Evolutionary conservation across 2,888 invertebrate genomes (phyloP).

Genomic region (Salticus scenicus): DNA sequence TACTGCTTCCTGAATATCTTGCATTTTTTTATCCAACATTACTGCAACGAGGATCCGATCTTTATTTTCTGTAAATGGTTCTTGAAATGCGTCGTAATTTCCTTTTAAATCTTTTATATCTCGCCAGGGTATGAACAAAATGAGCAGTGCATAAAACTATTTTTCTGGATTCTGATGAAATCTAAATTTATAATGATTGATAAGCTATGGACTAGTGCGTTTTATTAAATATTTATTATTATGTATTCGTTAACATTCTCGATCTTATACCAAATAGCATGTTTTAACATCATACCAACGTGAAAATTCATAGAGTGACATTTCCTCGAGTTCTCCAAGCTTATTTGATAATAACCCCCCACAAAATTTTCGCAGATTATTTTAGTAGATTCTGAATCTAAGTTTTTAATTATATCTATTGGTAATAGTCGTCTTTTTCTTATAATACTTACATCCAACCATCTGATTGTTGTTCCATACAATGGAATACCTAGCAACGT

Average conservation of each 20-base stretch:
- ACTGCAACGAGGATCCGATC: background rate
- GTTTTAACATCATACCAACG: background rate
- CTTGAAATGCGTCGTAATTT: background rate
- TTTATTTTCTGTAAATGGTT: background rate
- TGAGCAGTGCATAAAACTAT: background rate
- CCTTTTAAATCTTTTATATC: background rate
- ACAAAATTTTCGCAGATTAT: background rate
- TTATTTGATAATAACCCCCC: background rate
- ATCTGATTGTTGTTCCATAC: background rate
- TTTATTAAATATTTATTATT: background rate
- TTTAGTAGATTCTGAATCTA: background rate
- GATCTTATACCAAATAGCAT: background rate
- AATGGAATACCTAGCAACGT: background rate
- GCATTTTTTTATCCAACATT: background rate
- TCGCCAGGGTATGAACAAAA: background rate
- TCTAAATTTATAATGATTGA: background rate
- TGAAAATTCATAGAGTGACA: background rate
- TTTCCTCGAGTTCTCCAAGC: too few species aligned
- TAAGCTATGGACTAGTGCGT: background rate
- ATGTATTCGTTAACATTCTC: background rate
- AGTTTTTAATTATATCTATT: background rate
- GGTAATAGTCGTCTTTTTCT: background rate
- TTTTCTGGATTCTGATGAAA: background rate
- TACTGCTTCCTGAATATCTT: background rate
- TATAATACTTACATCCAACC: background rate